Base-by-base conservation (phyloP, 2,113 vertebrate species). In the Cyprinus carpio region DNA sequence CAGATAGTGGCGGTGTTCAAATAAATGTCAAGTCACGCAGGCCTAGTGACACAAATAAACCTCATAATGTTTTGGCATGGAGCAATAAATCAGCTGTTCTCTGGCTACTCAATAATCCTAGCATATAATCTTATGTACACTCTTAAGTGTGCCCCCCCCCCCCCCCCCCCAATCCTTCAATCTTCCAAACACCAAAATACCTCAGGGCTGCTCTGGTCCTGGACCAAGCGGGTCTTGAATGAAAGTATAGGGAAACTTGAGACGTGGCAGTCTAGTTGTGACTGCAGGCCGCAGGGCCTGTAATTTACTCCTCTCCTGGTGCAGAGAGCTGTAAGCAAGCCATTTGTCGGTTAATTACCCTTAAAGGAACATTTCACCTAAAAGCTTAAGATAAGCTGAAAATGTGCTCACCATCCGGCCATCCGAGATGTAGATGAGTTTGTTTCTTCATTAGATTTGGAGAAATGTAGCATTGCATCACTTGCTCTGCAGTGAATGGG, bases 221-320 rank as follows among this genome's bases (percentile, higher is more conserved):
- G 18, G 58, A 31, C 51, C 56, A 18, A 34, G 12, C 51, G 13
- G 16, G 72, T 58, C 31, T 71, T 46, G 27, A 82, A 15, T 54
- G 51, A 46, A 64, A 58, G 5, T 72, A 51, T 20, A 72, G 62
- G 43, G 84, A 85, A 86, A 86, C 56, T 77, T 8, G 75, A 86
- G 27, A 64, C 43, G 27, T 25, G 37, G 11, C 34, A 51, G 51
- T 18, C 72, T 20, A 13, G 46, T 64, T 54, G 20, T 67, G 62
- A 85, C 71, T 58, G 75, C 51, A 6, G 9, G 0, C 25, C 46
- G 8, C 40, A 69, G 31, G 16, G 20, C 56, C 56, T 60, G 23
- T 60, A 31, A 65, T 65, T 65, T 65, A n/a, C 62, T 65, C 27
- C 62, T 65, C 1, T 65, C 13, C 62, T 7, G 25, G 12, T 65